Conservation (phyloP, 2,113 vertebrate species). For the Ptychochromis oligacanthus region DNA sequence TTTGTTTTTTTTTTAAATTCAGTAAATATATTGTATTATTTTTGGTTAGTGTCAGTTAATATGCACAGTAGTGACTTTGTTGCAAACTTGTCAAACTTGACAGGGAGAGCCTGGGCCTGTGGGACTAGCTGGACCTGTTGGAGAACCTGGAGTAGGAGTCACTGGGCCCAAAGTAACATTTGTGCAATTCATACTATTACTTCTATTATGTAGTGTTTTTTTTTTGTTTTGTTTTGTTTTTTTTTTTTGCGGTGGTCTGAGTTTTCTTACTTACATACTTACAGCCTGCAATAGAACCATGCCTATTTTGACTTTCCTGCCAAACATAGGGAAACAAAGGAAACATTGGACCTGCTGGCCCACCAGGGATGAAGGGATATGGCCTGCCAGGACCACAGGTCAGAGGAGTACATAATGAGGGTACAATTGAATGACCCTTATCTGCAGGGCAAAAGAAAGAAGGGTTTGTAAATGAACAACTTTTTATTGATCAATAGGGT, state of each 20-base stretch:
- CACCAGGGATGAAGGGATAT: constrained; percentile 82
- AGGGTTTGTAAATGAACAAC: background rate
- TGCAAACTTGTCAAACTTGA: background rate
- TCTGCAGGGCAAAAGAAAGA: background rate
- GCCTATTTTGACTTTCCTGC: too few relatives aligned
- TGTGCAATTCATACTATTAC: too few relatives aligned
- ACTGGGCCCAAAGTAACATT: constrained; percentile 82
- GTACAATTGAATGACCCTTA: background rate
- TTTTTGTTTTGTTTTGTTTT: too few relatives aligned
- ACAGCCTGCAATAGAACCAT: too few relatives aligned
- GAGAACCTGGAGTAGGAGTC: constrained; percentile 78
- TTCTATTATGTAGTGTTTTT: too few relatives aligned
- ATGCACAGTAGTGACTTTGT: background rate
- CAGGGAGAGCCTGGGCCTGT: constrained; percentile 85
- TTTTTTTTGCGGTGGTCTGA: too few relatives aligned
- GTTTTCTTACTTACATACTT: too few relatives aligned
- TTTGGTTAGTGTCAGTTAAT: background rate
- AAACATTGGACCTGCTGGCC: constrained; percentile 76
- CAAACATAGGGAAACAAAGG: constrained; percentile 82
- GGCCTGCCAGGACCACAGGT: constrained; percentile 83
- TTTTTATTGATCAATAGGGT: constrained; percentile 74
- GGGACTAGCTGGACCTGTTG: constrained; percentile 81
- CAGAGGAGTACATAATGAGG: constrained; percentile 5
- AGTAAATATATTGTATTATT: background rate
- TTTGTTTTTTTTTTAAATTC: background rate